Evolutionary conservation across 2,113 vertebrate genomes (phyloP).

Genomic region (Willisornis vidua): DNA sequence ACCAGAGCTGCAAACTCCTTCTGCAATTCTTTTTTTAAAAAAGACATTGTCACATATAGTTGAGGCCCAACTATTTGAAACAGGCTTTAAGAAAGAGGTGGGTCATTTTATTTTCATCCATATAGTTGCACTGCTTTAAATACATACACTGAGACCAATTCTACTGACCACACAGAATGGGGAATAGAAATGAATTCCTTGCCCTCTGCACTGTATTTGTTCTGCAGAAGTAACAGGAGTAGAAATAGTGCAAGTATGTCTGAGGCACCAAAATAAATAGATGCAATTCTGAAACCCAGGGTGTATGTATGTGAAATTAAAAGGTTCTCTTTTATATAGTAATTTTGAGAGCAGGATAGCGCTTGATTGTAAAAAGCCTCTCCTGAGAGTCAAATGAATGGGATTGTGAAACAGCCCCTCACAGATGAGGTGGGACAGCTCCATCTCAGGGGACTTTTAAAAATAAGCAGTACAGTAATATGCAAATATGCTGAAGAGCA

Average conservation of each 20-base stretch:
- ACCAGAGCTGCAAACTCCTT: not conserved
- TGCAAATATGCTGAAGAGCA: not conserved
- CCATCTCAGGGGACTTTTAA: not conserved
- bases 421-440: not conserved
- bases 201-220: not conserved
- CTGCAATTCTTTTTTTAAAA: not conserved
- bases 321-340: not conserved
- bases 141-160: not conserved
- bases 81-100: not conserved
- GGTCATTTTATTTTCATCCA: not conserved
- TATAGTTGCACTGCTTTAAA: not conserved
- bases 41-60: not conserved
- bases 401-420: not conserved
- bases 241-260: not conserved
- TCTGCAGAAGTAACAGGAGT: not conserved
- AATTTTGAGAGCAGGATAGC: not conserved
- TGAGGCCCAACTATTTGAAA: not conserved
- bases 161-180: fast-evolving
- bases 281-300: not conserved
- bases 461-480: not conserved
- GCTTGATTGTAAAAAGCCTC: not conserved
- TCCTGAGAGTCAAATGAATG: not conserved
- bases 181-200: not conserved
- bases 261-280: slow-evolving; percentile 33
- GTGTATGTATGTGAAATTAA: not conserved